These are phyloP conservation scores for Catagonus wagneri DNA, from an alignment of 2,113 vertebrate species.

Conservation along the genomic window DNA sequence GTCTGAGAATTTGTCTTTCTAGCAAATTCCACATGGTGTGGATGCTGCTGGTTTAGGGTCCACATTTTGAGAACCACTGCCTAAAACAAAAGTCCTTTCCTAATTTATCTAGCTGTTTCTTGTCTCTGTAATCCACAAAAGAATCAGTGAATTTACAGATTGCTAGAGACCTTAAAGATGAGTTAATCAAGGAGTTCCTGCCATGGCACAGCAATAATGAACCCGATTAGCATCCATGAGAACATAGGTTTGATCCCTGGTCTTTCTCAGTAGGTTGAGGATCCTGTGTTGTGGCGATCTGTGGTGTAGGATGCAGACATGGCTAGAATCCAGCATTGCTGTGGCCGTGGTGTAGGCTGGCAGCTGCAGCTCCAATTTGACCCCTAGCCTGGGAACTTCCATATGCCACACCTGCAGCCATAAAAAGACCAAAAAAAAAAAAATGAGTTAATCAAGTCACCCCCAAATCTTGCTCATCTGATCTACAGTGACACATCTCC, in stretches of 20 bases:
- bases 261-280: no score
- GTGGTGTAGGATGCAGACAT: no score
- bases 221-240: no score
- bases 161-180: neutral
- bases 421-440: neutral
- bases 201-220: no score
- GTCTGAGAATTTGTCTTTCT: neutral
- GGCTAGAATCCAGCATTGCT: no score
- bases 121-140: neutral
- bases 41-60: neutral
- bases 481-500: neutral
- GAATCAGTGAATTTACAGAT: neutral
- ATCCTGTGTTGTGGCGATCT: no score
- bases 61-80: neutral
- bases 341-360: no score
- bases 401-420: no score
- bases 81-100: neutral
- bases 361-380: no score
- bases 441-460: neutral
- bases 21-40: neutral
- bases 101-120: neutral
- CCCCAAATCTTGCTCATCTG: neutral
- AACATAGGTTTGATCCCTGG: no score
- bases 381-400: no score
- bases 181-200: neutral